Evolutionary conservation across 2,797 vertebrate genomes (phyloP), one percentile per base, ranked within the genome.

Genomic region (Chloroceryle amazona): DNA sequence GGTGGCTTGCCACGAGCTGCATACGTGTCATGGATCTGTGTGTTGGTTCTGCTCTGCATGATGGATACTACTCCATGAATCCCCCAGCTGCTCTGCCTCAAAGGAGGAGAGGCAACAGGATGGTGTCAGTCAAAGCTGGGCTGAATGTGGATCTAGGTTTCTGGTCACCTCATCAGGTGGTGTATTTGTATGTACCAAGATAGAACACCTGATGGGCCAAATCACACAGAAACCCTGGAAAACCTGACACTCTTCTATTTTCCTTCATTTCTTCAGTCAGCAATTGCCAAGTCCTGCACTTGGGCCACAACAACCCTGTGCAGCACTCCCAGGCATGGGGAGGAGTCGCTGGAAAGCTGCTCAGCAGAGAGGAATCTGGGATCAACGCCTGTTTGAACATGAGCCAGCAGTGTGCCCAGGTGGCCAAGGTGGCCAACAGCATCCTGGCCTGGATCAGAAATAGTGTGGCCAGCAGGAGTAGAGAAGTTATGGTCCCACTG

Each of bases 1-100:
- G 10, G 6, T 16, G 67, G 46, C 21, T 58, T 52, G 16, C 62
- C 33, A 4, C 3, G 3, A 68, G 61, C 26, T 67, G 44, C 17
- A 0, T 12, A 8, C 3, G 3, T n/a, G 63, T 11, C 46, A 10
- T 26, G 0, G 1, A 13, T 26, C 13, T 37, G 19, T 29, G 1
- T 4, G 61, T 52, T 13, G 39, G 13, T 22, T 37, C 49, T 39
- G 1, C 11, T 26, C 13, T 37, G 17, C 26, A 1, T 4, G 61
- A 52, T 13, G 39, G 13, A 15, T 76, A 19, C 61, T 41, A 4
- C 41, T 46, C 51, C 35, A 33, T 51, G 31, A 52, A 42, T 42
- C 13, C 20, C 20, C n/a, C 42, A 5, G 0, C 12, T 52, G 33
- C 22, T 55, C 44, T 46, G 14, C 44, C 22, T 17, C 2, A 3